Percentiles rank a stretch among this genome's conserved stretches.
phyloP scores from a whole-genome alignment of 2,888 invertebrate species.

The Pilophorus perplexus region DNA sequence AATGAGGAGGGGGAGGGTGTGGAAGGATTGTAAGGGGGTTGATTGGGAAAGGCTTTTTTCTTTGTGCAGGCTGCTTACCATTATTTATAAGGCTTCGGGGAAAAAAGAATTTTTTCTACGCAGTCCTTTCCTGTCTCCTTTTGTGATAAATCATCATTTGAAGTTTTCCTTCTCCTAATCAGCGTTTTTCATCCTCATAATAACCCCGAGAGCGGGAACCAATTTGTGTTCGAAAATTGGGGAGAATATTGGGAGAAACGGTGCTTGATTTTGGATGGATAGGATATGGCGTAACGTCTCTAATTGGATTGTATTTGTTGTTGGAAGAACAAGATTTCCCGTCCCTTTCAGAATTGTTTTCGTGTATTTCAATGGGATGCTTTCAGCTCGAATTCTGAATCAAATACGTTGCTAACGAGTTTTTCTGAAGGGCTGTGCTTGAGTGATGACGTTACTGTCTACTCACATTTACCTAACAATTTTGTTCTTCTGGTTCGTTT shows the following conservation, averaged over 20 bases:
- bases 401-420: too few relatives aligned
- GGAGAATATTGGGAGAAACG: neutral
- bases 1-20: neutral
- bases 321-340: too few relatives aligned
- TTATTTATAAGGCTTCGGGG: slow-evolving; percentile 36
- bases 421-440: too few relatives aligned
- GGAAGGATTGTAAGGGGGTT: neutral
- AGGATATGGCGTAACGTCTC: neutral
- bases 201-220: neutral
- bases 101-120: slow-evolving; percentile 2
- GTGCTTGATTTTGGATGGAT: neutral
- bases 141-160: slow-evolving; percentile 25
- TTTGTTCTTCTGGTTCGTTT: too few relatives aligned
- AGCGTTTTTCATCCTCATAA: neutral
- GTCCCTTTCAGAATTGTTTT: too few relatives aligned
- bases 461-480: too few relatives aligned
- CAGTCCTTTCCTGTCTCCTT: neutral
- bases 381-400: too few relatives aligned
- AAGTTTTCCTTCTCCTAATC: slow-evolving; percentile 13
- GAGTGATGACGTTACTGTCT: too few relatives aligned
- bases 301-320: neutral
- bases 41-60: slow-evolving; percentile 30
- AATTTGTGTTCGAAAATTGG: slow-evolving; percentile 18
- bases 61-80: slow-evolving; percentile 20
- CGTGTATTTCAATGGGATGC: too few relatives aligned